Evolutionary conservation across 2,797 vertebrate species (phyloP).

Genomic region (Echiichthys vipera): DNA sequence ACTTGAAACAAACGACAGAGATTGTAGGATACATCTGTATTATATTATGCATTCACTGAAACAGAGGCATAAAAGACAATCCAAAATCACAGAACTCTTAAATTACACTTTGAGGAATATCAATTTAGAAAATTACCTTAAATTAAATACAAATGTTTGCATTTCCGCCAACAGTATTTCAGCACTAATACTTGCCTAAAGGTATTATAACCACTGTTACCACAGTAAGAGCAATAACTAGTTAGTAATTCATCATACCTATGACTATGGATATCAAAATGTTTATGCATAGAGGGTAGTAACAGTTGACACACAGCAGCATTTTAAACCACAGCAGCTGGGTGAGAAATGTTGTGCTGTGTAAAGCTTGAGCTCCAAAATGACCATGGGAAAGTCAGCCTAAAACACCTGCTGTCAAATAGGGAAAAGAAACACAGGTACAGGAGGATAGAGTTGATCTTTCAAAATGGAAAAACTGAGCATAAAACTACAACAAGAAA

Average conservation of each 20-base stretch:
- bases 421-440: neutral
- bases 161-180: neutral
- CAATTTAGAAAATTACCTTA: neutral
- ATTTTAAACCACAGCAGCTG: neutral
- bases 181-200: neutral
- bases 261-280: neutral
- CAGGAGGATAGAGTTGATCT: neutral
- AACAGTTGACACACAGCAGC: neutral
- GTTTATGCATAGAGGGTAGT: neutral
- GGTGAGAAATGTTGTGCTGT: neutral
- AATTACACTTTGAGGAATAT: neutral
- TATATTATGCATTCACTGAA: neutral
- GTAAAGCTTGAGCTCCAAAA: conserved; percentile 4
- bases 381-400: conserved; percentile 9
- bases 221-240: neutral
- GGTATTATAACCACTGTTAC: neutral
- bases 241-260: conserved; percentile 2
- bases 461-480: conserved; percentile 2
- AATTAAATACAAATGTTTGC: neutral
- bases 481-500: conserved; percentile 6
- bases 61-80: neutral
- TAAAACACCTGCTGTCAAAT: conserved; percentile 26
- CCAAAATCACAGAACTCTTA: neutral
- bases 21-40: neutral
- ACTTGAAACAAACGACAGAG: neutral